These are phyloP conservation scores for Chloropsis hardwickii DNA, from an alignment of 2,113 vertebrate genomes.

Conservation along the genomic window DNA sequence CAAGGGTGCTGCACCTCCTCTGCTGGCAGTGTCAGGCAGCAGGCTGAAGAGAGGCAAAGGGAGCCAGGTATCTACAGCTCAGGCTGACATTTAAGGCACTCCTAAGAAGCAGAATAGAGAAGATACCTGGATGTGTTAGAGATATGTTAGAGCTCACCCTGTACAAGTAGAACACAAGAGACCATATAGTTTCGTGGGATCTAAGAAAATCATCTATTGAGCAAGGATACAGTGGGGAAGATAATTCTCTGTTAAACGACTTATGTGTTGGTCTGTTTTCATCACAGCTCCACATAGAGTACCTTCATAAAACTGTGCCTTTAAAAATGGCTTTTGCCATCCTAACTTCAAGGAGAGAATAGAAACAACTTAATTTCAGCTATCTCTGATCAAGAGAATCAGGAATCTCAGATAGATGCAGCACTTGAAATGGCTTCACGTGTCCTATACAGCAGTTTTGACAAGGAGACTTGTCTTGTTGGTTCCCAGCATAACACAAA, in stretches of 20 bases:
- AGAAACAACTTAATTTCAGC: background rate
- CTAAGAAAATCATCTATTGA: background rate
- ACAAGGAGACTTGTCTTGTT: background rate
- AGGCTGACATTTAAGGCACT: background rate
- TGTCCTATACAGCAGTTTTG: background rate
- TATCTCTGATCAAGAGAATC: background rate
- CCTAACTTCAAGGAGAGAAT: background rate
- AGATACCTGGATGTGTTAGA: background rate
- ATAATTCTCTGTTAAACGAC: background rate
- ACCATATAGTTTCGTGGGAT: rapidly evolving
- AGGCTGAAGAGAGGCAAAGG: background rate
- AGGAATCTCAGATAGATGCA: background rate
- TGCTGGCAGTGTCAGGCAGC: background rate
- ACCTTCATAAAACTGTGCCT: background rate
- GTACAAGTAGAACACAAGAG: background rate
- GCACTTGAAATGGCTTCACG: background rate
- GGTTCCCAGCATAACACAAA: background rate
- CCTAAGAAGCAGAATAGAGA: background rate
- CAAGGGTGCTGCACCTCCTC: background rate
- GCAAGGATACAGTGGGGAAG: background rate
- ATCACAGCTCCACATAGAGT: background rate
- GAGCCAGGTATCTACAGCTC: rapidly evolving
- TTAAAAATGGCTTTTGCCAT: background rate
- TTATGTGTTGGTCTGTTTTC: background rate
- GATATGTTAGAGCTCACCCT: background rate